Percentiles rank a stretch among this genome's conserved stretches.
Evolutionary conservation across 2,113 vertebrate genomes (phyloP).

Genomic region (Rhegmatorhina hoffmannsi): DNA sequence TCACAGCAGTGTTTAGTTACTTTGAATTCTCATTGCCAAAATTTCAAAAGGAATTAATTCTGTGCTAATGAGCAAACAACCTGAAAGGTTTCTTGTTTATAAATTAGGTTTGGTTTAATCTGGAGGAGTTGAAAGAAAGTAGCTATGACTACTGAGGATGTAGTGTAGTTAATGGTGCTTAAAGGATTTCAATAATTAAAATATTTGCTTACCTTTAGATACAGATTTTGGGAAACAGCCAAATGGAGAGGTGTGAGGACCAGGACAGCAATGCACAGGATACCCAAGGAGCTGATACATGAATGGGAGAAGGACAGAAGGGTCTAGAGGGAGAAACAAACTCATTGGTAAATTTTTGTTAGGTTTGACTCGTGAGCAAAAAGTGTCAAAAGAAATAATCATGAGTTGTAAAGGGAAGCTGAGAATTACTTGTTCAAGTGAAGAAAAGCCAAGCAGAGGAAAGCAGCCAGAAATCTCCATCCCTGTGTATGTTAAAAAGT

Average conservation of each 20-base stretch:
- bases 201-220: neutral
- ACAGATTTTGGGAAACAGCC: neutral
- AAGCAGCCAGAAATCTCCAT: neutral
- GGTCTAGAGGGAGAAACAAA: neutral
- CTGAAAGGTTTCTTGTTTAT: neutral
- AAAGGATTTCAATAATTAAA: neutral
- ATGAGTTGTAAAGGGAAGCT: neutral
- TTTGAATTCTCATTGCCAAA: neutral
- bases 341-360: neutral
- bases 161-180: neutral
- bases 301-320: neutral
- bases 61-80: neutral
- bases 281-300: neutral
- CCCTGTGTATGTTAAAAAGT: neutral
- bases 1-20: neutral
- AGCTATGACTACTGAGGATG: neutral
- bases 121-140: neutral
- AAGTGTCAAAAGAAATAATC: neutral
- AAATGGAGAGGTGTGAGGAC: neutral
- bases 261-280: neutral
- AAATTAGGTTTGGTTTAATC: conserved; percentile 23
- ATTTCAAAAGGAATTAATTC: conserved; percentile 34
- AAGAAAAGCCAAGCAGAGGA: neutral
- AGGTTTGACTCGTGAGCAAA: neutral
- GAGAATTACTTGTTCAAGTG: neutral